Conservation (phyloP, 2,113 vertebrate genomes). For the Saimiri boliviensis region DNA sequence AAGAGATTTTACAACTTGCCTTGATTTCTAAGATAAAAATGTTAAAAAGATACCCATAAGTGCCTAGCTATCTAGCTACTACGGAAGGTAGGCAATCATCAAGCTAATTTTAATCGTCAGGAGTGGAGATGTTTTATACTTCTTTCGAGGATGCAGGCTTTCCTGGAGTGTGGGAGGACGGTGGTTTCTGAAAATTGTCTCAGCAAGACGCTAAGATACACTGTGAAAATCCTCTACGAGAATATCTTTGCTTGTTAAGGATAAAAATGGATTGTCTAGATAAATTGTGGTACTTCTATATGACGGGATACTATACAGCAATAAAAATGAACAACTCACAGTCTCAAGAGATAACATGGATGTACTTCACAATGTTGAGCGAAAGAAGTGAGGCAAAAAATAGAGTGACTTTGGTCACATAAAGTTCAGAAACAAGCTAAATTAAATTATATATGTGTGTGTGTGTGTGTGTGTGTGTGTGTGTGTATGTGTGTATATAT, state of each 20-base stretch:
- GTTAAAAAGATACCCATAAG: not conserved
- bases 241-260: conserved; percentile 35
- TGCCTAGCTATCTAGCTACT: not conserved
- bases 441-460: not conserved
- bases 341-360: not conserved
- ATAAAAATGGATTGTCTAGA: not conserved
- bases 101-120: not conserved
- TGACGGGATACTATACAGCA: not conserved
- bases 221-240: not conserved
- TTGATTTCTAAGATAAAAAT: not conserved
- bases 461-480: too few species aligned
- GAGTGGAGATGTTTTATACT: not conserved
- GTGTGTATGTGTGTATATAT: too few species aligned
- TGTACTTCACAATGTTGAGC: not conserved
- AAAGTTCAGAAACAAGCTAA: not conserved
- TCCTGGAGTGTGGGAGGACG: not conserved
- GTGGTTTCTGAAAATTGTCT: conserved; percentile 20
- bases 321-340: conserved; percentile 15
- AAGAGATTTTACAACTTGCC: not conserved
- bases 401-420: not conserved
- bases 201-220: not conserved
- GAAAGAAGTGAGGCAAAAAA: not conserved
- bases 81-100: not conserved
- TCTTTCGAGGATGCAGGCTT: conserved; percentile 33
- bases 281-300: not conserved